Conservation (phyloP, 1,140 invertebrate species). For the Lepidurus couesii region DNA sequence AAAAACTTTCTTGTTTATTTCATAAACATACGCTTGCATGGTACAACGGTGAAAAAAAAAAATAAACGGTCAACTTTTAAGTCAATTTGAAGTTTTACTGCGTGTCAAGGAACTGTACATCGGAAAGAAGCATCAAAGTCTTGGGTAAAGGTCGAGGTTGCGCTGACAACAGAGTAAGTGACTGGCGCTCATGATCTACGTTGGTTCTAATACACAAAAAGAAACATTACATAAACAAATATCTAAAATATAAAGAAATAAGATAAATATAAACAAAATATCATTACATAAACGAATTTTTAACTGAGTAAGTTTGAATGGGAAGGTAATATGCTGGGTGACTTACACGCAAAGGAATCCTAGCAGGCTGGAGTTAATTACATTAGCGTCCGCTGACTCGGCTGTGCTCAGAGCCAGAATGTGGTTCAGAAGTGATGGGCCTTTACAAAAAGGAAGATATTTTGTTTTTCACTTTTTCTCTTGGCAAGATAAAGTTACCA, state of each 20-base stretch:
- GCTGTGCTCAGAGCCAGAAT: conserved; percentile 81
- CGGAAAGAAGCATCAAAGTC: conserved; percentile 68
- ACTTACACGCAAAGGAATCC: conserved; percentile 93
- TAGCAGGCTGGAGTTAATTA: conserved; percentile 79
- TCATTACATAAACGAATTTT: conserved; percentile 30
- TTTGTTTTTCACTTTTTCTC: conserved; percentile 1
- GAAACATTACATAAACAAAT: conserved; percentile 16
- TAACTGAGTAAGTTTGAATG: conserved; percentile 29
- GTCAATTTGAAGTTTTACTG: conserved; percentile 49
- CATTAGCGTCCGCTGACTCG: conserved; percentile 62
- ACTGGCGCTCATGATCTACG: conserved; percentile 79
- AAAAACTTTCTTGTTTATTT: not conserved
- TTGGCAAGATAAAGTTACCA: conserved; percentile 41
- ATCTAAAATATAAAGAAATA: too few relatives aligned
- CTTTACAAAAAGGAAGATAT: conserved; percentile 40
- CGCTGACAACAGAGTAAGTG: conserved; percentile 81
- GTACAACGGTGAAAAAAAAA: not conserved
- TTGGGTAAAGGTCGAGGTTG: conserved; percentile 85
- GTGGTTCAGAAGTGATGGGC: conserved; percentile 73
- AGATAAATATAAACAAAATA: not conserved
- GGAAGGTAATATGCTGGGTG: conserved; percentile 27
- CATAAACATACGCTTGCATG: conserved; percentile 22
- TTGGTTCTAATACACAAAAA: conserved; percentile 63
- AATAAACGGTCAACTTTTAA: not conserved
- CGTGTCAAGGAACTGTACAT: conserved; percentile 83